Conservation (phyloP, 1,140 invertebrate genomes). For the Hestina assimilis region DNA sequence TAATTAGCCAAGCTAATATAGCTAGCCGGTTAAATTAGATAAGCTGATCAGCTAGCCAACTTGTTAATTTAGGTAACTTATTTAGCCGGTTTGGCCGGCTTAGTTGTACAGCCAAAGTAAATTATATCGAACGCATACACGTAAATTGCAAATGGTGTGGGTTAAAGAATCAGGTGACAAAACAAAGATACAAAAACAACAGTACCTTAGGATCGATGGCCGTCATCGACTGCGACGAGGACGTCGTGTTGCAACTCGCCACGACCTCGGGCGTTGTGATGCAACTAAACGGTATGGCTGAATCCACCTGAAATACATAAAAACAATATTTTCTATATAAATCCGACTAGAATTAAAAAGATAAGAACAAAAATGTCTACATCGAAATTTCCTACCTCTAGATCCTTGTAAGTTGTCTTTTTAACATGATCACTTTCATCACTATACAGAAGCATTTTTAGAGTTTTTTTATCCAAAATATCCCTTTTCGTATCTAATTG, state of each 20-base stretch:
- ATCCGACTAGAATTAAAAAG: background rate
- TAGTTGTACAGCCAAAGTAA: no score
- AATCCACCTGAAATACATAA: slow-evolving; percentile 58
- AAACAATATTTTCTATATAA: background rate
- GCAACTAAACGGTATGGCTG: slow-evolving; percentile 72
- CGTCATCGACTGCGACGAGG: slow-evolving; percentile 47
- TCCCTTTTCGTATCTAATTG: slow-evolving; percentile 31
- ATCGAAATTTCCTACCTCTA: slow-evolving; percentile 57
- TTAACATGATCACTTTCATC: slow-evolving; percentile 29
- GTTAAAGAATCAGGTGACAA: background rate
- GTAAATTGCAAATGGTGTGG: slow-evolving; percentile 52
- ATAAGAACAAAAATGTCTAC: background rate
- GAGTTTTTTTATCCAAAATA: slow-evolving; percentile 41
- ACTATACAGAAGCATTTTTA: slow-evolving; percentile 51
- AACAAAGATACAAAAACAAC: background rate
- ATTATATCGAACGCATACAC: background rate
- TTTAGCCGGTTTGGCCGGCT: no score
- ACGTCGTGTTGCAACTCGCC: slow-evolving; percentile 63
- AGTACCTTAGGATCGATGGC: slow-evolving; percentile 65
- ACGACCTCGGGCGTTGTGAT: slow-evolving; percentile 73
- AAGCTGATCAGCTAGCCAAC: no score
- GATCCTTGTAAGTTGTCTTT: slow-evolving; percentile 14
- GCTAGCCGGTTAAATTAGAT: no score
- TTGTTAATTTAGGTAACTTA: no score
- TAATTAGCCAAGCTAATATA: no score